phyloP scores from a whole-genome alignment of 2,888 invertebrate genomes.

The Stramonita haemastoma region DNA sequence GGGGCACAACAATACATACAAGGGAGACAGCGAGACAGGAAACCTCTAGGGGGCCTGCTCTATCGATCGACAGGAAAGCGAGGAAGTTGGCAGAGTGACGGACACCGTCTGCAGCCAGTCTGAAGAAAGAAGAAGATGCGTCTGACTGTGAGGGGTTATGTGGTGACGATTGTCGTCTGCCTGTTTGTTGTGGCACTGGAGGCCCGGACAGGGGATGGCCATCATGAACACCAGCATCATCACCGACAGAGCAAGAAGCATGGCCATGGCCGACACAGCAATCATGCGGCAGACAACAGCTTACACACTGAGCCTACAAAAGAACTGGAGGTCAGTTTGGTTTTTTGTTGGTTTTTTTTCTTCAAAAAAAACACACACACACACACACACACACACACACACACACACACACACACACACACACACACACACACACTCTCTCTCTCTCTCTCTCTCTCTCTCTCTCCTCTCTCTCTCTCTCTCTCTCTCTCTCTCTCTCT shows the following conservation, averaged over 20 bases:
- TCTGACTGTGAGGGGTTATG: not conserved
- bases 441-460: not conserved
- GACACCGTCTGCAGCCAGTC: not conserved
- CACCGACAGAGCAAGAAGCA: not conserved
- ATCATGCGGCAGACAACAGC: not conserved
- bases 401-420: not conserved
- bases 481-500: constrained; percentile 18
- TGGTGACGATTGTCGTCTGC: constrained; percentile 3
- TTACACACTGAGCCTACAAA: not conserved
- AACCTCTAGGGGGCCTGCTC: too few relatives aligned
- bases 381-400: constrained; percentile 19
- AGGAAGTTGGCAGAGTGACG: too few relatives aligned
- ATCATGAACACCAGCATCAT: not conserved
- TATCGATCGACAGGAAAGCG: too few relatives aligned
- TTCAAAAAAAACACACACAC: not conserved
- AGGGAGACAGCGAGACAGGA: too few relatives aligned
- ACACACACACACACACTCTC: not conserved
- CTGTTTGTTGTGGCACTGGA: not conserved
- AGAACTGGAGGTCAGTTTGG: not conserved
- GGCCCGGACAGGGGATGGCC: not conserved
- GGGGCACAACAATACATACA: too few relatives aligned
- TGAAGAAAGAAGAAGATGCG: not conserved
- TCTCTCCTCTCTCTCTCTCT: constrained; percentile 15
- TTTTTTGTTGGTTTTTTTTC: not conserved
- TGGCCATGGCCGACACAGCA: not conserved